Conservation (phyloP, 2,797 vertebrate genomes). For the Argentina silus region DNA sequence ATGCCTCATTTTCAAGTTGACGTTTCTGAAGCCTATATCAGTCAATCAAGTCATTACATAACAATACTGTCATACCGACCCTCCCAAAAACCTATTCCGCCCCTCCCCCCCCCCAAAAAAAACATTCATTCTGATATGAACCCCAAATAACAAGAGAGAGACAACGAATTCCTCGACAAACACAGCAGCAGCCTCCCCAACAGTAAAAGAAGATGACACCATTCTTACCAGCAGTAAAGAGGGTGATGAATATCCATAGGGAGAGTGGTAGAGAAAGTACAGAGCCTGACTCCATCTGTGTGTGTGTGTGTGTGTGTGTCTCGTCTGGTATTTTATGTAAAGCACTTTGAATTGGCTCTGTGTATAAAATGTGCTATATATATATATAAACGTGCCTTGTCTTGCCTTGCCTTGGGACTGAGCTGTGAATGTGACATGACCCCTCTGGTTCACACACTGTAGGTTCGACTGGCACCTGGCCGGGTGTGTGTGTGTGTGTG, state of each 20-base stretch:
- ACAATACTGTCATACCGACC: no score
- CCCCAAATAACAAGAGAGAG: no score
- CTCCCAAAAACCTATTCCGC: no score
- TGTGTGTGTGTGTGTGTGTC: conserved; percentile 1
- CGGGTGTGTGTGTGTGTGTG: not conserved
- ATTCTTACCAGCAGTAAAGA: conserved; percentile 64
- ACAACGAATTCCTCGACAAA: not conserved
- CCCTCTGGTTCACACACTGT: not conserved
- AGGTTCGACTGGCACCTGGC: conserved; percentile 29
- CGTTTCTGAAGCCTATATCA: no score
- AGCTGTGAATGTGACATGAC: conserved; percentile 15
- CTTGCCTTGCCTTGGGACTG: conserved; percentile 15
- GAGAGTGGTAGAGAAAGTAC: conserved; percentile 24
- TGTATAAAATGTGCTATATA: no score
- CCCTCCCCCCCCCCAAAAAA: no score
- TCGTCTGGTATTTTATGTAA: no score
- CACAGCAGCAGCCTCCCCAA: not conserved
- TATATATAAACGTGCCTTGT: no score
- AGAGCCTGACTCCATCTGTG: conserved; percentile 60
- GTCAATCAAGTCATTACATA: no score
- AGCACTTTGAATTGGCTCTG: no score
- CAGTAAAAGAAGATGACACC: not conserved
- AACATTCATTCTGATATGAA: no score
- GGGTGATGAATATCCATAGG: conserved; percentile 45
- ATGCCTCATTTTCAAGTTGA: no score